phyloP scores from a whole-genome alignment of 1,140 invertebrate species.

The Trinorchestia longiramus region DNA sequence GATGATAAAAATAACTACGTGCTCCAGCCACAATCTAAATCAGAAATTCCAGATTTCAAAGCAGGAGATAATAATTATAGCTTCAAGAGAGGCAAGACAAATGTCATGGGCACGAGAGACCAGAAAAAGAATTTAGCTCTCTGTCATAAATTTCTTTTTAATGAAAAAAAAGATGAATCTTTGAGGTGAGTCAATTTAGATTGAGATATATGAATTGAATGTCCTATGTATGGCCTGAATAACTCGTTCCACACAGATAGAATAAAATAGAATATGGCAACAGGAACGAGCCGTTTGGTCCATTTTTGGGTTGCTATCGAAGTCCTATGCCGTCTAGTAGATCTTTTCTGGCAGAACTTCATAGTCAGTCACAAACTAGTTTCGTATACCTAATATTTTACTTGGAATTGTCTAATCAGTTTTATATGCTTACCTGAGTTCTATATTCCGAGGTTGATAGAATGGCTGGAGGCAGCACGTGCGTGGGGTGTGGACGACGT shows the following conservation, averaged over 20 bases:
- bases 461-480: conserved; percentile 56
- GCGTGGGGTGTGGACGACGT: conserved; percentile 55
- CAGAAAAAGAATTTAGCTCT: conserved; percentile 55
- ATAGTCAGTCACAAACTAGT: background rate
- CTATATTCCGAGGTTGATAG: conserved; percentile 42
- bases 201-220: background rate
- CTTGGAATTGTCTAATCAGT: background rate
- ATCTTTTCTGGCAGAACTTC: background rate
- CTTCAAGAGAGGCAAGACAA: background rate
- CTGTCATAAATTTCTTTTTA: conserved; percentile 57
- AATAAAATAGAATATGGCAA: too few relatives aligned
- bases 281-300: too few relatives aligned
- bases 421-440: background rate
- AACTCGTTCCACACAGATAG: too few relatives aligned
- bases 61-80: background rate
- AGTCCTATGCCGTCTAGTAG: too few relatives aligned
- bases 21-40: background rate
- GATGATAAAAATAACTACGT: background rate
- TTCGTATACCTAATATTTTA: background rate
- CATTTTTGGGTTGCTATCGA: too few relatives aligned
- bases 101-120: background rate
- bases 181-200: conserved; percentile 30
- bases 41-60: background rate
- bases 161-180: conserved; percentile 39
- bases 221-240: too few relatives aligned